Conservation (phyloP, 1,140 invertebrate genomes). For the Eurytemora carolleeae region DNA sequence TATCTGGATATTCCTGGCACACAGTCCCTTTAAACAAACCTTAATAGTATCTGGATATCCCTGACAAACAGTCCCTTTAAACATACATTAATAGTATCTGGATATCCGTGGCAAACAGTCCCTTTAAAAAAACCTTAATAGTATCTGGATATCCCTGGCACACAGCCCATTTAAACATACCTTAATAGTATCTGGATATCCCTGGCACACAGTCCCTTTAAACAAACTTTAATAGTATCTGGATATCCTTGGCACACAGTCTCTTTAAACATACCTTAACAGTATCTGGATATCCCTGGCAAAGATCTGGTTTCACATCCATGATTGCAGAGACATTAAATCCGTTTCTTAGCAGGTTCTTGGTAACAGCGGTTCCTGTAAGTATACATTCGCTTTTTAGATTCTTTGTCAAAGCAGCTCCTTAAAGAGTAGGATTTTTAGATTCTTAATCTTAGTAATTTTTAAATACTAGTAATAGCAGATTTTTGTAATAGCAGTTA, state of each 20-base stretch:
- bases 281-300: not conserved
- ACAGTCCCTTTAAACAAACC: no score
- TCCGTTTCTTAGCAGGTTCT: conserved; percentile 16
- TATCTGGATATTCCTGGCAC: no score
- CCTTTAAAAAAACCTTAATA: not conserved
- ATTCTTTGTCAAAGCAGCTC: no score
- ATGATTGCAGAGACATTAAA: conserved; percentile 15
- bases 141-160: not conserved
- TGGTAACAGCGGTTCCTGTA: conserved; percentile 16
- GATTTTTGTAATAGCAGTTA: no score
- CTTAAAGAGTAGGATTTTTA: no score
- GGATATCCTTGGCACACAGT: not conserved
- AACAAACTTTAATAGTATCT: not conserved
- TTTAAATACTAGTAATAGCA: no score
- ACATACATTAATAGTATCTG: no score
- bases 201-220: not conserved
- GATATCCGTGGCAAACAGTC: not conserved
- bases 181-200: not conserved
- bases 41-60: no score
- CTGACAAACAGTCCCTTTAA: no score
- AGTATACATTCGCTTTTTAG: no score
- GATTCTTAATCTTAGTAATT: no score
- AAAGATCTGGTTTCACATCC: conserved; percentile 13
- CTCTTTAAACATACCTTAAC: not conserved
- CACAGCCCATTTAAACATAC: not conserved